Percentiles rank a stretch among this genome's conserved stretches.
Conservation (phyloP, 2,888 invertebrate genomes). For the Cylindroiulus punctatus region DNA sequence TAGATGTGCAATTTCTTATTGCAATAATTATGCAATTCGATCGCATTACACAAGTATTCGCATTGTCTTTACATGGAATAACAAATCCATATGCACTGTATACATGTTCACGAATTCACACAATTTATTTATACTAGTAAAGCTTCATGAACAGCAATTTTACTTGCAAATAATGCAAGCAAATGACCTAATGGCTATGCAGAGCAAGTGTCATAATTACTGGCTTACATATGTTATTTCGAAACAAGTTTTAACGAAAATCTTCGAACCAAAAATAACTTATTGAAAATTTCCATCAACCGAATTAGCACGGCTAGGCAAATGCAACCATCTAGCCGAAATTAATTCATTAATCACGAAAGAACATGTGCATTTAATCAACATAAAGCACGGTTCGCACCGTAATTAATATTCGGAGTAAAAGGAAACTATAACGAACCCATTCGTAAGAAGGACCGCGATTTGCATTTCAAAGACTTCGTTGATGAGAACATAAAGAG, state of each 20-base stretch:
- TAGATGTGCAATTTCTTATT: too few species aligned
- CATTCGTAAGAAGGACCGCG: background rate
- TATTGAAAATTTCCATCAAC: background rate
- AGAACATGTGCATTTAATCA: background rate
- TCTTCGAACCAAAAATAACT: too few species aligned
- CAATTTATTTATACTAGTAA: too few species aligned
- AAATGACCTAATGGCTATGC: too few species aligned
- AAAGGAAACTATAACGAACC: background rate
- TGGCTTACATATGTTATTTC: background rate
- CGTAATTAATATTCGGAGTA: background rate
- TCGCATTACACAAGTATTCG: too few species aligned
- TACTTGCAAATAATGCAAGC: too few species aligned
- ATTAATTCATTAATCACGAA: conserved; percentile 29
- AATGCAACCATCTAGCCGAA: background rate
- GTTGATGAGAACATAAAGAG: background rate
- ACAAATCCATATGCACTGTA: too few species aligned
- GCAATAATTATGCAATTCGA: too few species aligned
- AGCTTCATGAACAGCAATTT: too few species aligned
- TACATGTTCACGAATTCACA: too few species aligned
- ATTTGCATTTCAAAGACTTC: conserved; percentile 16
- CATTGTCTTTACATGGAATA: too few species aligned
- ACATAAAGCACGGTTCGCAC: background rate
- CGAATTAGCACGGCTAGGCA: background rate
- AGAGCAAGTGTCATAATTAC: too few species aligned
- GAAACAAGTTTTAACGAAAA: background rate